Percentiles rank a stretch among this genome's conserved stretches.
Evolutionary conservation across 2,888 invertebrate genomes (phyloP).

Genomic region (Cybosia mesomella): DNA sequence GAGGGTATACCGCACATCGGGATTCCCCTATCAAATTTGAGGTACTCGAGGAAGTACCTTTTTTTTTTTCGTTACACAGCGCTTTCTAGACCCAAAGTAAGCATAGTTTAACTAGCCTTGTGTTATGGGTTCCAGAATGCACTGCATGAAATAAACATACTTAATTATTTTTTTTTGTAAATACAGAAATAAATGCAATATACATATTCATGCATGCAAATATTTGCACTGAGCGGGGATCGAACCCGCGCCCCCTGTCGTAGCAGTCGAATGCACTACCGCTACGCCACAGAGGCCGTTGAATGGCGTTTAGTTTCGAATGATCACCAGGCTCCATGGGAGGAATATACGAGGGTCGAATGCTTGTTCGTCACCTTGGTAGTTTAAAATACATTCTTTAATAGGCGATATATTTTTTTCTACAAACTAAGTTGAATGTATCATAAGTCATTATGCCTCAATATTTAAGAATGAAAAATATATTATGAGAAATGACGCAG

Average conservation of each 20-base stretch:
- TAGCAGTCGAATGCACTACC: too few relatives aligned
- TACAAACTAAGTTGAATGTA: not conserved
- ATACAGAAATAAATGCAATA: too few relatives aligned
- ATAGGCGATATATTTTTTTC: not conserved
- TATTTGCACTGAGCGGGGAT: too few relatives aligned
- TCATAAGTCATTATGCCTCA: not conserved
- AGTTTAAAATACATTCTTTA: not conserved
- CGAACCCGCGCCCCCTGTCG: too few relatives aligned
- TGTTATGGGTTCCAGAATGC: too few relatives aligned
- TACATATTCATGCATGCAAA: too few relatives aligned
- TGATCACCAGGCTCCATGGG: not conserved
- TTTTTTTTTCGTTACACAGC: too few relatives aligned
- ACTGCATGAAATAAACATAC: too few relatives aligned
- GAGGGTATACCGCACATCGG: not conserved
- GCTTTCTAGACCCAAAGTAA: too few relatives aligned
- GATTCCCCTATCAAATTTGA: not conserved
- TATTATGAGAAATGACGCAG: not conserved
- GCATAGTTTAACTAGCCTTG: too few relatives aligned
- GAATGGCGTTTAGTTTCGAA: not conserved
- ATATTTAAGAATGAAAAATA: constrained; percentile 4
- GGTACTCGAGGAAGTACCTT: not conserved
- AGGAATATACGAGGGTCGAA: not conserved
- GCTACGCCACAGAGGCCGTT: too few relatives aligned
- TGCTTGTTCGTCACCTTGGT: not conserved
- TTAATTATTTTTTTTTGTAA: too few relatives aligned